These are phyloP conservation scores for Ectemnius cavifrons DNA, from an alignment of 2,888 invertebrate genomes.

Conservation along the genomic window DNA sequence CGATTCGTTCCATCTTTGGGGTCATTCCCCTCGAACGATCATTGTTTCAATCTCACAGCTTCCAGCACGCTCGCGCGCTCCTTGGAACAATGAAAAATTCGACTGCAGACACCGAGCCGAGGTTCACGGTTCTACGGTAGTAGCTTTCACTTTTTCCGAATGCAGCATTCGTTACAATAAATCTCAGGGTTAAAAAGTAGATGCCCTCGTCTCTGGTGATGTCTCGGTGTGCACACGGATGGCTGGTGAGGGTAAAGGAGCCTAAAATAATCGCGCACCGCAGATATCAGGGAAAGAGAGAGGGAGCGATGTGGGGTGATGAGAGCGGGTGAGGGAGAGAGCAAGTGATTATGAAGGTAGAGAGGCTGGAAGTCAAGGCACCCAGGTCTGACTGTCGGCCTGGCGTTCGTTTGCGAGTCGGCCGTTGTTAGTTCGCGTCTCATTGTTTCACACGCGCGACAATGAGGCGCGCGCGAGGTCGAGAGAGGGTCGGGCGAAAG, in stretches of 20 bases:
- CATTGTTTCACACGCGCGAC: conserved; percentile 46
- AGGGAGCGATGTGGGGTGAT: background rate
- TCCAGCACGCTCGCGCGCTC: no score
- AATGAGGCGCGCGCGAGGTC: conserved; percentile 5
- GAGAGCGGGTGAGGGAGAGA: conserved; percentile 10
- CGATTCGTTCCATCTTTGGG: no score
- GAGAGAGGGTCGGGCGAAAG: conserved; percentile 38
- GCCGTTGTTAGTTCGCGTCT: conserved; percentile 30
- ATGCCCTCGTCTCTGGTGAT: no score
- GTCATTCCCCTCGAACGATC: no score
- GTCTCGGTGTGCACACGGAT: no score
- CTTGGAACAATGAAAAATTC: no score
- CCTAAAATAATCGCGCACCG: conserved; percentile 4
- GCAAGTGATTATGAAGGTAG: background rate
- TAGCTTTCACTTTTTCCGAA: no score
- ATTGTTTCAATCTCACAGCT: no score
- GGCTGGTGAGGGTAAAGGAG: background rate
- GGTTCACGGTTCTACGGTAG: no score
- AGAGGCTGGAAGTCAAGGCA: background rate
- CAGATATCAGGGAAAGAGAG: background rate
- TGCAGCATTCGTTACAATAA: no score
- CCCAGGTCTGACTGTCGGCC: conserved; percentile 23
- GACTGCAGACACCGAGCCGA: no score
- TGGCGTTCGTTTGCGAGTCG: conserved; percentile 35
- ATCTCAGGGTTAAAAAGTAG: no score